Evolutionary conservation across 2,797 vertebrate genomes (phyloP), one percentile per base, ranked within the genome.

Genomic region (Schizopygopsis pylzovi): DNA sequence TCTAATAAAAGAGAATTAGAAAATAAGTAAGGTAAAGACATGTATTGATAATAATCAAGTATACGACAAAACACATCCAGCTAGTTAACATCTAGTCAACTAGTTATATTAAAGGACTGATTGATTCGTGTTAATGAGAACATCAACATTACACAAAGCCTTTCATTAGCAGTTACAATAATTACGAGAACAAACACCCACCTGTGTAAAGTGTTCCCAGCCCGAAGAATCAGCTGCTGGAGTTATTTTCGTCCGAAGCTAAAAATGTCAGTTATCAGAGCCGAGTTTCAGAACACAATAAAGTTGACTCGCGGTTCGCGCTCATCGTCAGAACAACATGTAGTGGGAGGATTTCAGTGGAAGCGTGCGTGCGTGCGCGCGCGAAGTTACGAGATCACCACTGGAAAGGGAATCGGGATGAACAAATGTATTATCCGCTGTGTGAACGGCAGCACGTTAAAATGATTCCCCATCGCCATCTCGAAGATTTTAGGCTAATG

Each of bases 341-440:
- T 0, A 8, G 82, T 84, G 82, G 82, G 82, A 78, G 82, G 82
- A 28, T 22, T 37, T 43, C 8, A 3, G 22, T 67, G 4, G n/a
- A 22, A 54, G 13, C 47, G 33, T 4, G 56, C 7, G 7, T 52
- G 22, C 1, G n/a, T 4, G 56, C 7, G 7, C 41, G 22, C 1
- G 37, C 47, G 82, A 56, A 84, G 39, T 78, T 43, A 15, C 4
- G 16, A 71, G 33, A 63, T 13, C 0, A 37, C 25, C 65, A 54
- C 6, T 25, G 10, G 3, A 59, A 18, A 45, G 18, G 0, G 13
- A 37, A 79, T 61, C 39, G 11, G 20, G 15, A 28, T 45, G 0
- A 45, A 45, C 56, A 45, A 4, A 15, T 28, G 18, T 1, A 43
- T 25, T 79, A 61, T 9, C 54, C 22, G 33, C 5, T 7, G 20